Evolutionary conservation across 2,113 vertebrate species (phyloP).

Genomic region (Vulpes vulpes): DNA sequence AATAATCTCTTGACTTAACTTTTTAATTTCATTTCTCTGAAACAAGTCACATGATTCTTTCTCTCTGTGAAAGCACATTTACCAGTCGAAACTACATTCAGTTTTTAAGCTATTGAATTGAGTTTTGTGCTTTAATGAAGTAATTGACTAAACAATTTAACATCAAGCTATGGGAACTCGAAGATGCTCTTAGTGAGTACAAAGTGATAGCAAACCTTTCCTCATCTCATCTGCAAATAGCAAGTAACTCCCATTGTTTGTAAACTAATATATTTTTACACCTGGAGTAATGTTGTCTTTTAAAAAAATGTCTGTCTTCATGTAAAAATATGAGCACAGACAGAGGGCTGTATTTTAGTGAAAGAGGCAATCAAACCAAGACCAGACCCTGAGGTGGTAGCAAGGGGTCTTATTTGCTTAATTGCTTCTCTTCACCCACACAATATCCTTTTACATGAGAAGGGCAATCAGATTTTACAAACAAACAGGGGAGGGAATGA

Average conservation of each 20-base stretch:
- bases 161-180: neutral
- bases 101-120: conserved; percentile 44
- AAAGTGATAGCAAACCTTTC: neutral
- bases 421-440: neutral
- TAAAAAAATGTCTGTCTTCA: neutral
- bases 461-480: neutral
- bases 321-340: neutral
- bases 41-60: neutral
- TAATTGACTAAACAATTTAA: neutral
- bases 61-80: neutral
- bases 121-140: neutral
- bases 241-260: neutral
- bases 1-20: neutral
- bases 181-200: neutral
- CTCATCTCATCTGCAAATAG: neutral
- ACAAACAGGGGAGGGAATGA: neutral
- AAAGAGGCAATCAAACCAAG: neutral
- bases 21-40: conserved; percentile 51
- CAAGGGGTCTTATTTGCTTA: neutral
- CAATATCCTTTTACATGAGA: neutral
- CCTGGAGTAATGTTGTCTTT: neutral
- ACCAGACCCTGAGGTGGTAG: neutral
- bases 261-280: neutral
- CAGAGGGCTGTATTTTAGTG: neutral
- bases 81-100: neutral